Evolutionary conservation across 2,888 invertebrate species (phyloP).

Genomic region (Congeria kusceri): DNA sequence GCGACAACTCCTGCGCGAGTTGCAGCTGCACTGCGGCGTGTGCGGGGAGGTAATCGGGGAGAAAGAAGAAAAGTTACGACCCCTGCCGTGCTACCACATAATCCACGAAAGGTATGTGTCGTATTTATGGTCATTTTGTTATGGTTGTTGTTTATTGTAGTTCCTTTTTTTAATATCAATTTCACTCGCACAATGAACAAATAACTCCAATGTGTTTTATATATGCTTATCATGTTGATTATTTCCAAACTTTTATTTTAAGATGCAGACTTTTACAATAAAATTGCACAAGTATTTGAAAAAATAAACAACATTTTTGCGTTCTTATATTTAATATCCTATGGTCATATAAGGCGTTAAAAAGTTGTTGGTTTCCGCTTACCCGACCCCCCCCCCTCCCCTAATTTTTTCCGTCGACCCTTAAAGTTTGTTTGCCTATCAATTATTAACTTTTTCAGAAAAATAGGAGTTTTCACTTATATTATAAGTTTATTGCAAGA

Average conservation of each 20-base stretch:
- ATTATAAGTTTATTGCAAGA: too few relatives aligned
- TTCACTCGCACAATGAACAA: neutral
- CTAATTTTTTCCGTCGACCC: too few relatives aligned
- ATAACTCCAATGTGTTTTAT: neutral
- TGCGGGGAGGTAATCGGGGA: constrained; percentile 92
- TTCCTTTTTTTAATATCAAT: neutral
- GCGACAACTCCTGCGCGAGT: constrained; percentile 88
- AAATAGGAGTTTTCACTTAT: too few relatives aligned
- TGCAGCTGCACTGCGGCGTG: constrained; percentile 93
- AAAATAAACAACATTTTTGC: too few relatives aligned
- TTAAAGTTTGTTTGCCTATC: too few relatives aligned
- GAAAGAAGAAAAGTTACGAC: constrained; percentile 58
- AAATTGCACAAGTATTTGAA: too few relatives aligned
- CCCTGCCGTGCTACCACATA: constrained; percentile 60
- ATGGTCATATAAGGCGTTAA: too few relatives aligned
- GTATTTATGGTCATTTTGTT: neutral
- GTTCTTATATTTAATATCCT: too few relatives aligned
- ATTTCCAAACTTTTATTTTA: neutral
- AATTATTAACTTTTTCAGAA: too few relatives aligned
- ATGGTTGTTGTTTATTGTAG: neutral
- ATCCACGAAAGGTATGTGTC: constrained; percentile 58
- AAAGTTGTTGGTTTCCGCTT: too few relatives aligned
- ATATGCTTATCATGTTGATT: neutral
- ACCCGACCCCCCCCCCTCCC: too few relatives aligned
- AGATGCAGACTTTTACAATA: too few relatives aligned